Percentiles rank a stretch among this genome's conserved stretches.
phyloP scores from a whole-genome alignment of 2,888 invertebrate species.

The Leucania comma region DNA sequence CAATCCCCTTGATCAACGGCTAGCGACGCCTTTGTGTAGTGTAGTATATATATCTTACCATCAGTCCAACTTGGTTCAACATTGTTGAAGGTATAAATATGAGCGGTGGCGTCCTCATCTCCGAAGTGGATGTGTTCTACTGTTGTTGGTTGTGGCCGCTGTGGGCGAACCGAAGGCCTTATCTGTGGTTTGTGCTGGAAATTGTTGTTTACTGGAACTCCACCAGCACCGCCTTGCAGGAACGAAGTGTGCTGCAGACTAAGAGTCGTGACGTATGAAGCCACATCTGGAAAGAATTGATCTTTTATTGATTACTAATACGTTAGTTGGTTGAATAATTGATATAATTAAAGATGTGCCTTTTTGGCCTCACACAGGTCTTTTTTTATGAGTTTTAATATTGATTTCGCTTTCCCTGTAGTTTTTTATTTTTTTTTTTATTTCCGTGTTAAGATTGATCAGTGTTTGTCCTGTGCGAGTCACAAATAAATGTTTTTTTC shows the following conservation, averaged over 20 bases:
- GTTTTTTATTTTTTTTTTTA: too few species aligned
- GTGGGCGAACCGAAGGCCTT: conserved; percentile 33
- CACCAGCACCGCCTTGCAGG: conserved; percentile 65
- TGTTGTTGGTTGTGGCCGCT: conserved; percentile 30
- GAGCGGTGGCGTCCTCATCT: conserved; percentile 63
- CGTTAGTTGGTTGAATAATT: not conserved
- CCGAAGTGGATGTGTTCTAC: conserved; percentile 59
- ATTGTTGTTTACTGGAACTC: conserved; percentile 37
- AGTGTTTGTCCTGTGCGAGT: too few species aligned
- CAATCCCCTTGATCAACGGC: too few species aligned
- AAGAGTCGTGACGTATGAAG: conserved; percentile 84
- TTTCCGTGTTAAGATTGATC: too few species aligned
- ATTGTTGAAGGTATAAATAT: conserved; percentile 67
- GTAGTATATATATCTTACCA: too few species aligned
- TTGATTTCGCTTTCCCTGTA: too few species aligned
- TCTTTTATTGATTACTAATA: not conserved
- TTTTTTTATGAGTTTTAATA: too few species aligned
- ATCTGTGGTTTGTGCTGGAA: conserved; percentile 44
- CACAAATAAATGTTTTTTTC: too few species aligned
- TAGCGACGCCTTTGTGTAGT: too few species aligned
- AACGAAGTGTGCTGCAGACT: conserved; percentile 88
- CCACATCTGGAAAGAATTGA: conserved; percentile 70
- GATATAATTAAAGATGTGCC: too few species aligned
- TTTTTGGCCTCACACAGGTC: too few species aligned
- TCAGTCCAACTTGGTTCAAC: conserved; percentile 64